A percentile compares a stretch with the other conserved stretches of the same genome.
These are phyloP conservation scores for Thalpophila matura DNA, from an alignment of 2,888 invertebrate genomes.

Conservation along the genomic window DNA sequence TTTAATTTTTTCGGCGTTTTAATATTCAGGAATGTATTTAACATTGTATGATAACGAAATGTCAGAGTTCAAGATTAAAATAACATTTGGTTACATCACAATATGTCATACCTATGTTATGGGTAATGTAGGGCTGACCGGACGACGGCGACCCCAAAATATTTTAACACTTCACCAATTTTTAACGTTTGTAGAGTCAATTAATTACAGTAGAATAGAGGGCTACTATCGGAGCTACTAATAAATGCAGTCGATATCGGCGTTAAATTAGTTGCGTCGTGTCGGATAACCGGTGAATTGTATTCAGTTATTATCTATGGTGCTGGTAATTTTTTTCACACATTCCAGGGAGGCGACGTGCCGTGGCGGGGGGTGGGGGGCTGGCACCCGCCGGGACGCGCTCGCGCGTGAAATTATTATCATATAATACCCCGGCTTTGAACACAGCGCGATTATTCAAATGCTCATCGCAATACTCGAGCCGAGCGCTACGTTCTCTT, in stretches of 20 bases:
- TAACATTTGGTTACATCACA: conserved; percentile 59
- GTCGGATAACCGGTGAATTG: conserved; percentile 58
- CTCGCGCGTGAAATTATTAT: conserved; percentile 90
- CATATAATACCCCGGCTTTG: conserved; percentile 87
- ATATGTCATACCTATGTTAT: conserved; percentile 58
- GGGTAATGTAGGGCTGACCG: conserved; percentile 51
- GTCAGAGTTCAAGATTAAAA: conserved; percentile 58
- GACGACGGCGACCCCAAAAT: conserved; percentile 61
- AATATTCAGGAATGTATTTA: conserved; percentile 45
- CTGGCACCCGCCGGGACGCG: conserved; percentile 76
- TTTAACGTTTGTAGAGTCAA: conserved; percentile 84
- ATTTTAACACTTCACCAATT: conserved; percentile 81
- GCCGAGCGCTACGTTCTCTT: conserved; percentile 53
- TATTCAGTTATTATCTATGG: conserved; percentile 66
- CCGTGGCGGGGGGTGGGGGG: conserved; percentile 70
- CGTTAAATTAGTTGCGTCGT: conserved; percentile 72
- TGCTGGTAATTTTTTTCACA: conserved; percentile 82
- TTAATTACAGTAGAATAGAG: conserved; percentile 80
- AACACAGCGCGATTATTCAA: conserved; percentile 88
- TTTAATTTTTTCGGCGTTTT: conserved; percentile 21
- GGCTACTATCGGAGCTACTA: conserved; percentile 60
- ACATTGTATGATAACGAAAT: conserved; percentile 54
- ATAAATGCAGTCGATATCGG: conserved; percentile 71
- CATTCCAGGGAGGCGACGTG: conserved; percentile 80
- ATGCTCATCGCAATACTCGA: conserved; percentile 80